A percentile compares a stretch with the other conserved stretches of the same genome.
Conservation (phyloP, 1,140 invertebrate genomes). For the Neotoxoptera formosana region DNA sequence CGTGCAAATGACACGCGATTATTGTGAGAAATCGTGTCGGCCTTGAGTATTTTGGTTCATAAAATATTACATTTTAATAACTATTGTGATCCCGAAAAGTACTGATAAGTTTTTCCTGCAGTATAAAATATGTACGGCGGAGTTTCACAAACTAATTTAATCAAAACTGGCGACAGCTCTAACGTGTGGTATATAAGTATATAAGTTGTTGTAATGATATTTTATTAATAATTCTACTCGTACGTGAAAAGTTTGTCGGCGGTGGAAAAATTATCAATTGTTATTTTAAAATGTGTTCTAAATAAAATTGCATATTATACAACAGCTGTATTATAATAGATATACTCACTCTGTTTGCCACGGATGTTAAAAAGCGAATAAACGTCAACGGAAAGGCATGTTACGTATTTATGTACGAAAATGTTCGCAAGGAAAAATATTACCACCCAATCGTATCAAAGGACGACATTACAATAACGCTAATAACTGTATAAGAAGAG, state of each 20-base stretch:
- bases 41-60: neutral
- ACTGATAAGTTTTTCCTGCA: neutral
- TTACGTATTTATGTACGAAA: neutral
- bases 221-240: slow-evolving; percentile 32
- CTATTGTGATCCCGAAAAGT: neutral
- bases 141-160: slow-evolving; percentile 48
- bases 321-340: neutral
- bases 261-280: neutral
- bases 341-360: neutral
- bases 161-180: slow-evolving; percentile 3
- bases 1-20: neutral
- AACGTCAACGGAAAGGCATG: neutral
- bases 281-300: neutral
- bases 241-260: neutral
- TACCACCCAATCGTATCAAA: neutral
- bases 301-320: neutral
- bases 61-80: slow-evolving; percentile 25
- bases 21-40: neutral
- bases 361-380: neutral
- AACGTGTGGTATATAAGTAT: neutral
- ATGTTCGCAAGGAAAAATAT: neutral
- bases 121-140: neutral
- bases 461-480: neutral
- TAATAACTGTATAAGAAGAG: neutral
- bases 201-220: slow-evolving; percentile 7